These are phyloP conservation scores for Alsophila aescularia DNA, from an alignment of 2,888 invertebrate species.

Conservation along the genomic window DNA sequence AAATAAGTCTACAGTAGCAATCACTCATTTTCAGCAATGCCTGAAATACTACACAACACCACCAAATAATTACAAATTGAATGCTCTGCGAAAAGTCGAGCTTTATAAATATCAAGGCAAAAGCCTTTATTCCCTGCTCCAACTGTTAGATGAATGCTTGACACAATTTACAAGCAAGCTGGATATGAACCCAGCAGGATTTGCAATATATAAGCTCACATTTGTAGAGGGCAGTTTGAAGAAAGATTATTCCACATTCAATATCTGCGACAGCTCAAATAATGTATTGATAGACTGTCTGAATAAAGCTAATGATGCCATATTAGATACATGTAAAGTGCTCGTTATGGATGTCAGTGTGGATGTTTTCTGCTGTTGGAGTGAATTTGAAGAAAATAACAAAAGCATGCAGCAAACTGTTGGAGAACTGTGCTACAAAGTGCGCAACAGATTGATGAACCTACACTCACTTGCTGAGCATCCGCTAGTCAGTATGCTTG, in stretches of 20 bases:
- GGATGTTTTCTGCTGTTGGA: slow-evolving; percentile 77
- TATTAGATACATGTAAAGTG: slow-evolving; percentile 64
- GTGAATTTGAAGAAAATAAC: slow-evolving; percentile 67
- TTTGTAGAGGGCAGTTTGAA: slow-evolving; percentile 50
- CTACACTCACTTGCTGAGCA: slow-evolving; percentile 56
- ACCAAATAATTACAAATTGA: slow-evolving; percentile 61
- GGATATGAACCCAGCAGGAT: slow-evolving; percentile 45
- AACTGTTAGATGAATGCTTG: slow-evolving; percentile 53
- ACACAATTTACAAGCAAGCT: slow-evolving; percentile 48
- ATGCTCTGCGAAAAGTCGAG: slow-evolving; percentile 55
- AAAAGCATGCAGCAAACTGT: slow-evolving; percentile 68
- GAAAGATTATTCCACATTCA: slow-evolving; percentile 37
- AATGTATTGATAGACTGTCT: slow-evolving; percentile 54
- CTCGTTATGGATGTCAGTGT: slow-evolving; percentile 72
- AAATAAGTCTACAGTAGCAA: slow-evolving; percentile 43
- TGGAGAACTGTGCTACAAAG: slow-evolving; percentile 67
- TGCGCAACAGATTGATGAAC: slow-evolving; percentile 49
- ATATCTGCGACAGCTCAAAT: slow-evolving; percentile 51
- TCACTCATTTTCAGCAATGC: slow-evolving; percentile 58
- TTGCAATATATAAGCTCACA: slow-evolving; percentile 59
- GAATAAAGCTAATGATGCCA: slow-evolving; percentile 52
- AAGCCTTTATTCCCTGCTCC: slow-evolving; percentile 54
- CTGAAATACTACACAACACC: slow-evolving; percentile 63
- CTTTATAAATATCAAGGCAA: slow-evolving; percentile 64
- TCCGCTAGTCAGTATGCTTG: slow-evolving; percentile 62